Evolutionary conservation across 2,797 vertebrate species (phyloP), one percentile per base, ranked within the genome.

Genomic region (Acrossocheilus wenchowensis): DNA sequence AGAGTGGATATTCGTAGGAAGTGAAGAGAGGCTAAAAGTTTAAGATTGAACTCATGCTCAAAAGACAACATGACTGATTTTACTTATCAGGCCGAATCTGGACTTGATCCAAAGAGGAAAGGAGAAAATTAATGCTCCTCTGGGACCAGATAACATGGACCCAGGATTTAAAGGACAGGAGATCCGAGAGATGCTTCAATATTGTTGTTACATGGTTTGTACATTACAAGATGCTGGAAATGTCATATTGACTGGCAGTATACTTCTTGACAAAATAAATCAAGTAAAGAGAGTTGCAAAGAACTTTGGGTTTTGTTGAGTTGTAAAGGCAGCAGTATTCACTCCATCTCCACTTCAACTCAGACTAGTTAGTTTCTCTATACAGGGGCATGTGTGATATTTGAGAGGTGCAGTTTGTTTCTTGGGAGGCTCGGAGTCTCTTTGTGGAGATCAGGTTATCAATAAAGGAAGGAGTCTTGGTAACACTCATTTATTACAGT

Each of bases 1-100:
- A 88, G 91, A 89, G 90, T 93, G 93, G 93, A 89, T 91, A 71
- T 88, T 79, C 64, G 30, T 72, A 84, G 71, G 57, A 68, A 91
- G 91, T 86, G 89, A 82, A 71, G 75, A 90, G 43, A 52, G 87
- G 91, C 87, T 88, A 62, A 90, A 83, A 90, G 87, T 90, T 88
- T 86, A 90, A 88, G 88, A 79, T 75, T 86, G 83, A 89, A 90
- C 89, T 80, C 88, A 92, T 88, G 71, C 88, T 86, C 84, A 90
- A 78, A 83, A 88, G 88, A 91, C 89, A 89, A 86, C 82, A 77
- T 90, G 81, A 73, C 45, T 72, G 41, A 45, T 77, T 43, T 77
- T 50, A 85, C 57, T 81, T 81, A 30, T 75, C 73, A 77, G 26
- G 8, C 41, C 17, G 43, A 43, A 79, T 30, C 82, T 68, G 57